Evolutionary conservation across 2,797 vertebrate species (phyloP).

Genomic region (Alfaro cultratus): DNA sequence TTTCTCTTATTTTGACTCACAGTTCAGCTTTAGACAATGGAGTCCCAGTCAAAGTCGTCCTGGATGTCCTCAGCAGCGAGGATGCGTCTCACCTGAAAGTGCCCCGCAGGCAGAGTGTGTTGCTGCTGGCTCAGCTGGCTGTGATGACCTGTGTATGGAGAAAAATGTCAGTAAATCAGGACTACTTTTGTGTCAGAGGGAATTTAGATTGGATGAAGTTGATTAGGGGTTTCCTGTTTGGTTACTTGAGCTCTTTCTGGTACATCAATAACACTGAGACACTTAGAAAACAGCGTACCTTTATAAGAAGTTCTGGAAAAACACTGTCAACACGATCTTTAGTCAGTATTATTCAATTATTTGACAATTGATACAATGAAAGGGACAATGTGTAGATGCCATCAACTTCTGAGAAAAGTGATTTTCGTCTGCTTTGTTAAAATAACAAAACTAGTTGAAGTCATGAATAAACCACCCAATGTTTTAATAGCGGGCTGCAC

Average conservation of each 20-base stretch:
- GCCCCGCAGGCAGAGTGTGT: constrained; percentile 84
- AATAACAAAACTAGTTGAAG: background rate
- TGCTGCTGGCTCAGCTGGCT: constrained; percentile 83
- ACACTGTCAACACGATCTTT: background rate
- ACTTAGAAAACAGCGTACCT: background rate
- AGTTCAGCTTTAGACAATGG: constrained; percentile 81
- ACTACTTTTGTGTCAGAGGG: background rate
- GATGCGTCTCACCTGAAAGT: constrained; percentile 89
- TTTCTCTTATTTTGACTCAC: constrained; percentile 11
- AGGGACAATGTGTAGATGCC: background rate
- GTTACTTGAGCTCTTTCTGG: background rate
- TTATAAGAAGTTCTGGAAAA: background rate
- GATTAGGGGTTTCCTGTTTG: background rate
- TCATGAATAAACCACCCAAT: background rate
- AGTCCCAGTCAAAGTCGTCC: constrained; percentile 92
- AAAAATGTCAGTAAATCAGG: background rate
- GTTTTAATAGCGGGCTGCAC: too few species aligned
- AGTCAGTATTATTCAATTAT: background rate
- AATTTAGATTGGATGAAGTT: background rate
- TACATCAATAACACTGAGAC: background rate
- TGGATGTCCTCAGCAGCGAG: constrained; percentile 87
- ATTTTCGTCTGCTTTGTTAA: background rate
- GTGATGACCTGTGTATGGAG: constrained; percentile 79
- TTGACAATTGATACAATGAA: background rate
- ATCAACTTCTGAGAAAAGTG: background rate